phyloP scores from a whole-genome alignment of 2,888 invertebrate genomes.

The Eupsilia transversa region DNA sequence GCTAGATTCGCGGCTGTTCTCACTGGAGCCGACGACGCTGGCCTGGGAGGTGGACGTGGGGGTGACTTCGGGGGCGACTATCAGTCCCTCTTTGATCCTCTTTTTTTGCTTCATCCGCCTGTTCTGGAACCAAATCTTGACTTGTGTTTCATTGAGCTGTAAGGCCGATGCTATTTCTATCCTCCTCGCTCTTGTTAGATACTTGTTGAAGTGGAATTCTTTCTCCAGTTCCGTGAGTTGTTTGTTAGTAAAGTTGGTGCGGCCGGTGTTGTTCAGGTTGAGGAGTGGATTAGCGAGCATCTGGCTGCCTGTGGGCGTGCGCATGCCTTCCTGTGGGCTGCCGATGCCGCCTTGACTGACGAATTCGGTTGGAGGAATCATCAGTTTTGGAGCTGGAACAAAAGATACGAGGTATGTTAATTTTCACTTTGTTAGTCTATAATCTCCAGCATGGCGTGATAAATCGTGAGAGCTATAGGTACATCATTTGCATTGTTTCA shows the following conservation, averaged over 20 bases:
- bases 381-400: constrained; percentile 92
- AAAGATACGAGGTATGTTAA: constrained; percentile 43
- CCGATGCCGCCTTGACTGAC: constrained; percentile 87
- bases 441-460: background rate
- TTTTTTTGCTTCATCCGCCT: constrained; percentile 99
- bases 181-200: constrained; percentile 98
- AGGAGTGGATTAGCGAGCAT: constrained; percentile 87
- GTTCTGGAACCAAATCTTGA: constrained; percentile 99
- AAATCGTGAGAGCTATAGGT: background rate
- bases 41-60: constrained; percentile 84
- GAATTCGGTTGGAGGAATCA: constrained; percentile 90
- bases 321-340: constrained; percentile 86
- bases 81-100: constrained; percentile 97
- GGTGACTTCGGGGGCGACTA: constrained; percentile 90
- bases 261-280: constrained; percentile 95
- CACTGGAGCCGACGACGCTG: constrained; percentile 90
- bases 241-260: constrained; percentile 99
- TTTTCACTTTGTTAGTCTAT: constrained; percentile 1
- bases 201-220: constrained; percentile 99
- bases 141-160: constrained; percentile 99
- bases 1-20: constrained; percentile 94
- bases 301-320: constrained; percentile 88
- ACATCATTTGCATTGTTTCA: background rate
- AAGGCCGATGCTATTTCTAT: constrained; percentile 99
- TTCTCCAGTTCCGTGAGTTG: constrained; percentile 99